phyloP scores from a whole-genome alignment of 2,888 invertebrate species.

The Torymus texanus region DNA sequence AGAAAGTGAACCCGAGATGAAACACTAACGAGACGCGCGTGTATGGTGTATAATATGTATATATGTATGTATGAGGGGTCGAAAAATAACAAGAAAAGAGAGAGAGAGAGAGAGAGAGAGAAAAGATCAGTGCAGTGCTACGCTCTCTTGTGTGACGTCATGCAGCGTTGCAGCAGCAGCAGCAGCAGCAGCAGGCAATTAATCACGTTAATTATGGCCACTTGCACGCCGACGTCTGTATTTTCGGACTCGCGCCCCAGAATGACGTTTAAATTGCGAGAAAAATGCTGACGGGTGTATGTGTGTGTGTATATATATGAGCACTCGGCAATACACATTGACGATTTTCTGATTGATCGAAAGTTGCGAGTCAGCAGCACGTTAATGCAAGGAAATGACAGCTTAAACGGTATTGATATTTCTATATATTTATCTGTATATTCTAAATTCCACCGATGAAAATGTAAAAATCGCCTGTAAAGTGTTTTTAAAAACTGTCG shows the following conservation, averaged over 20 bases:
- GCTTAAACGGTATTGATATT: no score
- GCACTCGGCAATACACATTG: no score
- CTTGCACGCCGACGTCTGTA: not conserved
- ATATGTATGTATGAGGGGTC: no score
- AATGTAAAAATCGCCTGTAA: no score
- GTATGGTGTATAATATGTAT: not conserved
- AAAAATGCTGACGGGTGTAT: not conserved
- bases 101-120: conserved; percentile 10
- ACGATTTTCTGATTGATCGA: no score
- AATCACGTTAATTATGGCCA: conserved; percentile 41
- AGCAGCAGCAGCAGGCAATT: conserved; percentile 16
- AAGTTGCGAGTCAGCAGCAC: no score
- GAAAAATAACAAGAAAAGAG: not conserved
- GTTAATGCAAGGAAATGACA: no score
- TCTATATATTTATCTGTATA: no score
- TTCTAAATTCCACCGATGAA: no score
- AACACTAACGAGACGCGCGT: conserved; percentile 35
- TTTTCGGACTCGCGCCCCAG: not conserved
- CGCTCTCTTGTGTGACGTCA: not conserved
- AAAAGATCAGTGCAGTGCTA: not conserved
- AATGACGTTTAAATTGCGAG: not conserved
- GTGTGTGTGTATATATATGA: no score
- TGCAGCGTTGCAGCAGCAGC: no score
- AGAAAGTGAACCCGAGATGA: not conserved
- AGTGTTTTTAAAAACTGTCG: no score